phyloP scores from a whole-genome alignment of 2,888 invertebrate species.

The Drosophila peninsularis region DNA sequence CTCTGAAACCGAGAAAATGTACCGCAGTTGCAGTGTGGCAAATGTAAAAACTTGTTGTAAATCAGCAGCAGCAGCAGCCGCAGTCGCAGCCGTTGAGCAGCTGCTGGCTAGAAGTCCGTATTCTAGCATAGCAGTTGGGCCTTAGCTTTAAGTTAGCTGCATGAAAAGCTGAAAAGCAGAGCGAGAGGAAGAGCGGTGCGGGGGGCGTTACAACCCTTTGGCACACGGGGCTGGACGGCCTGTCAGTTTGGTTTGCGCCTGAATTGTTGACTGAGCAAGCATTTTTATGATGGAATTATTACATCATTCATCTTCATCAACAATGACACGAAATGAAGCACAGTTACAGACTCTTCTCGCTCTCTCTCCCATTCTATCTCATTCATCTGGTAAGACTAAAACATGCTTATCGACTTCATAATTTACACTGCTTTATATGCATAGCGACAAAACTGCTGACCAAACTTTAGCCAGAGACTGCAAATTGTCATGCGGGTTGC shows the following conservation, averaged over 20 bases:
- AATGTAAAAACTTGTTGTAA: conserved; percentile 67
- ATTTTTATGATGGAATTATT: conserved; percentile 79
- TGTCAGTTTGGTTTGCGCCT: conserved; percentile 57
- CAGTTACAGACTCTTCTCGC: conserved; percentile 39
- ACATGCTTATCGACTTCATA: conserved; percentile 67
- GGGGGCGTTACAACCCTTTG: conserved; percentile 50
- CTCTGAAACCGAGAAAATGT: conserved; percentile 42
- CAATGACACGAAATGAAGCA: conserved; percentile 15
- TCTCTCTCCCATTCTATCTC: conserved; percentile 13
- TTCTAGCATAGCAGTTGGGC: conserved; percentile 9
- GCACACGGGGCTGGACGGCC: conserved; percentile 49
- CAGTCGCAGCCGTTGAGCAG: conserved; percentile 30
- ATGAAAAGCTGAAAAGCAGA: conserved; percentile 34
- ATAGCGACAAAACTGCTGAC: conserved; percentile 37
- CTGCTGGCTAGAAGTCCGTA: conserved; percentile 23
- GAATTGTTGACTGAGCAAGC: conserved; percentile 59
- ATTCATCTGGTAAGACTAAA: conserved; percentile 25
- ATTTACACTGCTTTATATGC: conserved; percentile 40
- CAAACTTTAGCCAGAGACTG: conserved; percentile 30
- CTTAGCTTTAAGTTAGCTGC: conserved; percentile 59
- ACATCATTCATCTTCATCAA: conserved; percentile 80
- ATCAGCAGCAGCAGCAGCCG: conserved; percentile 9
- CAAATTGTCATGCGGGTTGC: conserved; percentile 58
- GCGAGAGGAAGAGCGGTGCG: neutral
- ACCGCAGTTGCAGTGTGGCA: conserved; percentile 48